Evolutionary conservation across 1,140 invertebrate genomes (phyloP).

Genomic region (Argopecten irradians): DNA sequence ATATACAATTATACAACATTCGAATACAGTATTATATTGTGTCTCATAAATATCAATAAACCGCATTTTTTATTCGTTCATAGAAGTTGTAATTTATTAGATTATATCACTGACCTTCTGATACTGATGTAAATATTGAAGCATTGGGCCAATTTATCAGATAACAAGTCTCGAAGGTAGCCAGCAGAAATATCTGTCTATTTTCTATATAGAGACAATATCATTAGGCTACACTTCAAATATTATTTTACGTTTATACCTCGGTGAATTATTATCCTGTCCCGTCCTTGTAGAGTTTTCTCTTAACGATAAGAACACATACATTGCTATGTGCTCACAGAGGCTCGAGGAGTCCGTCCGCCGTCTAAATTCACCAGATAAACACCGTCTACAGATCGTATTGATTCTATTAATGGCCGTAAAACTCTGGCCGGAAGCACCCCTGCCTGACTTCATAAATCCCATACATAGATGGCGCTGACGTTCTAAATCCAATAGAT

Average conservation of each 20-base stretch:
- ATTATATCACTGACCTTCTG: no score
- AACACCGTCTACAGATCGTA: slow-evolving; percentile 1
- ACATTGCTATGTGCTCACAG: background rate
- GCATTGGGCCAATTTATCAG: background rate
- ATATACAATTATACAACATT: no score
- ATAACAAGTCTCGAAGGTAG: background rate
- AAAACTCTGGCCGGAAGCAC: background rate
- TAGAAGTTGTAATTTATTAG: no score
- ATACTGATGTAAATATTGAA: no score
- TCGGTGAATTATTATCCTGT: background rate
- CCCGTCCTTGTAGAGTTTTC: background rate
- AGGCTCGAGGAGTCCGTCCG: background rate
- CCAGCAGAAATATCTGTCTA: background rate
- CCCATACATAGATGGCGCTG: background rate
- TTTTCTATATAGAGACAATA: background rate
- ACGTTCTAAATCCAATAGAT: slow-evolving; percentile 18
- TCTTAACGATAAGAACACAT: background rate
- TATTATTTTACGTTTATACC: background rate
- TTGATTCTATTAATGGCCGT: slow-evolving; percentile 1
- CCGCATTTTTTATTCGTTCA: no score
- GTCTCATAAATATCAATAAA: no score
- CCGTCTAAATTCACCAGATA: slow-evolving; percentile 2
- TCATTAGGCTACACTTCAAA: background rate
- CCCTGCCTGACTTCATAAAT: slow-evolving; percentile 9
- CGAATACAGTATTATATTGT: no score